Base-by-base conservation (phyloP, 2,113 vertebrate genomes). In the Leptobrachium ailaonicum region DNA sequence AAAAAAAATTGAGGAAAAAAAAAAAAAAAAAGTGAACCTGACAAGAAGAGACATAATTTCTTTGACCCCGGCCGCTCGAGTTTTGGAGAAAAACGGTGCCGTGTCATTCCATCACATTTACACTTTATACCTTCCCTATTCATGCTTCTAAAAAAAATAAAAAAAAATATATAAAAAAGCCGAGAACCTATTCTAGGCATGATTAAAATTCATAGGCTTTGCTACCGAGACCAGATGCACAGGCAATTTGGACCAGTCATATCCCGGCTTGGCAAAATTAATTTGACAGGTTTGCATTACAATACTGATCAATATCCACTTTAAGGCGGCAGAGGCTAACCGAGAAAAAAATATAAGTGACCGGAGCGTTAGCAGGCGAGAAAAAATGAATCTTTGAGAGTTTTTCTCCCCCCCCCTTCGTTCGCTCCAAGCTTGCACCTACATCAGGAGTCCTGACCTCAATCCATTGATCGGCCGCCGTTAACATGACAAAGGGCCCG, bases 261-360 rank as follows among this genome's bases (percentile, higher is more conserved):
- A 95, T 95, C 93, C 95, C 92, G 94, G 95, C 95, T 92, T 95
- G 94, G 94, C 95, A 98, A 98, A 98, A 98, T 98, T 99, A 99
- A 99, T 99, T 99, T 98, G 97, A 99, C 97, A 98, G 97, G 94
- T 99, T 98, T 99, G 97, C 97, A 99, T 99, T 98, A 97, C 97
- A 96, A 95, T 94, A 94, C 96, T 98, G 97, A 99, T 99, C 97
- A 99, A 99, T 99, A 99, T 96, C 95, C 97, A 99, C 96, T 98
- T 94, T 97, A 96, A 94, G 96, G 94, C 94, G 84, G 95, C 94
- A 96, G 95, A 97, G 95, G 95, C 95, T 96, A 96, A 96, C 94
- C 93, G 94, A 95, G 96, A 95, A 96, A 96, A 80, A 60, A 71
- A 98, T 97, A 98, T 96, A 98, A 97, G 95, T 93, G 95, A 94